Evolutionary conservation across 2,888 invertebrate genomes (phyloP), one percentile per base, ranked within the genome.

Genomic region (Chirona hameri): DNA sequence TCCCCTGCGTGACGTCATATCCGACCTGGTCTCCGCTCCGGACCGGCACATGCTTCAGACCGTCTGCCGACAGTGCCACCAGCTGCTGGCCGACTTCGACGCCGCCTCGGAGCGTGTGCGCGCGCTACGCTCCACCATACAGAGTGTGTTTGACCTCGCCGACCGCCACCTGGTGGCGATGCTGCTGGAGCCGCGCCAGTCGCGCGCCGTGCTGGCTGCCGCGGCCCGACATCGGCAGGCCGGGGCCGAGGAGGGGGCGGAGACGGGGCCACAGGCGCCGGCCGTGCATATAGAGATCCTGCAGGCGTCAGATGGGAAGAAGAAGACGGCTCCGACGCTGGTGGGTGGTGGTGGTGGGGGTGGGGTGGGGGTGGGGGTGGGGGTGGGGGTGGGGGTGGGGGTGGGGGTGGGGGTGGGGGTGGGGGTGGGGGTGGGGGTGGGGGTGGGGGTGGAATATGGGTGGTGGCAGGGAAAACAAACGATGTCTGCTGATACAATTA

Each of bases 171-270:
- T 76, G 76, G 76, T 31, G 76, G 76, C 76, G 10, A 39, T 76
- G 39, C 76, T 76, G 76, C 76, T 76, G 31, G 76, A 76, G 76
- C 76, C 76, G 76, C 21, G 76, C 12, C 76, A 46, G 76, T 76
- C 76, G 39, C 76, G 76, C 46, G 76, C 46, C 9, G 76, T 46
- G 39, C 24, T 21, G 24, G 39, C 24, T 0, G 76, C 76, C 24
- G 76, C 76, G 39, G 76, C 76, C 39, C 76, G 46, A 5, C 39
- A 21, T 39, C 65, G 65, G 65, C 65, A n/a, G 65, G 9, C 65
- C 5, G 65, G 4, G 24, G 24, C 18, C 2, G n/a, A 12, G 52
- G 52, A 52, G 52, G 52, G 12, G 15, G 27, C 9, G 12, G 29
- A 14, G 14, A 27, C 69, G 7, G 39, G 39, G 39, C 7, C 39